These are phyloP conservation scores for Cataglyphis livida DNA, from an alignment of 2,888 invertebrate genomes.

Conservation along the genomic window DNA sequence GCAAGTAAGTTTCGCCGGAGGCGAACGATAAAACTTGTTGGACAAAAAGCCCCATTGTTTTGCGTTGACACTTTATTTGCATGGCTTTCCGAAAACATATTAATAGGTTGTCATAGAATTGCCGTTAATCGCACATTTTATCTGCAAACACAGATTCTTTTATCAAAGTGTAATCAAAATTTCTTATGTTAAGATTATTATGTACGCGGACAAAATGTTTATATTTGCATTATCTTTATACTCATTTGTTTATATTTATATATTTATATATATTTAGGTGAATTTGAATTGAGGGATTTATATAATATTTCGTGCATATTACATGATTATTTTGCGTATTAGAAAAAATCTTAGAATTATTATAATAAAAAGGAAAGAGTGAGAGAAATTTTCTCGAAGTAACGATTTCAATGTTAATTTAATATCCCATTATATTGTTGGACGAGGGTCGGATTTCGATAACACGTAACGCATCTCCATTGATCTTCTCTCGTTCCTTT, in stretches of 20 bases:
- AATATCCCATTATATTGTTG: conserved; percentile 26
- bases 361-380: not conserved
- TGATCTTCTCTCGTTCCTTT: conserved; percentile 37
- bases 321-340: not conserved
- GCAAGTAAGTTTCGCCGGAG: conserved; percentile 12
- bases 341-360: not conserved
- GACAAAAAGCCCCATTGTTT: conserved; percentile 48
- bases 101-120: not conserved
- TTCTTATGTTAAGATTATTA: not conserved
- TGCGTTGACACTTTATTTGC: conserved; percentile 39
- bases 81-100: conserved; percentile 5
- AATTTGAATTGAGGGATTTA: not conserved
- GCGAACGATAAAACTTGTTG: conserved; percentile 45
- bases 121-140: conserved; percentile 1
- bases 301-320: not conserved
- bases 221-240: no score
- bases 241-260: not conserved
- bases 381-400: not conserved
- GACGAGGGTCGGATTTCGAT: conserved; percentile 31
- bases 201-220: not conserved
- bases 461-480: conserved; percentile 31
- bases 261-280: not conserved
- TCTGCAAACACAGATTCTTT: not conserved
- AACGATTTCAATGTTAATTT: conserved; percentile 21
- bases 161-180: not conserved